Percentiles rank a stretch among this genome's conserved stretches.
Conservation (phyloP, 2,113 vertebrate species). For the Silurus glanis region DNA sequence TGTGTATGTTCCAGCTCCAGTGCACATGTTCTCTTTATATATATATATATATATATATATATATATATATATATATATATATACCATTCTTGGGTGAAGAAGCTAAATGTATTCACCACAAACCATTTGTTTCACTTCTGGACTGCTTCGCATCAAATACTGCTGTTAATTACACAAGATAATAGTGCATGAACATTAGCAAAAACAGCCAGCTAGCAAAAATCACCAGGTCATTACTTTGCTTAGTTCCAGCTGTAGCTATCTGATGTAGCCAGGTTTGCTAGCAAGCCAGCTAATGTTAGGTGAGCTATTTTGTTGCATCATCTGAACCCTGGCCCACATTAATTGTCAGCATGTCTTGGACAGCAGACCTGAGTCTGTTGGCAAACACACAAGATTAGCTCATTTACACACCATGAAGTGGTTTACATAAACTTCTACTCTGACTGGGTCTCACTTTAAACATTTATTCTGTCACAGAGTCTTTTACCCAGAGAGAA, state of each 20-base stretch:
- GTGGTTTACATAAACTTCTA: conserved; percentile 2
- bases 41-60: background rate
- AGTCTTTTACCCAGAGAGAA: background rate
- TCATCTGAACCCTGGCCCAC: background rate
- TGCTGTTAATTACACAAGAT: background rate
- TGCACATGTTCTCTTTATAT: background rate
- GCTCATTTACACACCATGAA: background rate
- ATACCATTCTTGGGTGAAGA: background rate
- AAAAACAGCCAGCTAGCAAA: background rate
- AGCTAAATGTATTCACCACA: background rate
- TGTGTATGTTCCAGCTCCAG: background rate
- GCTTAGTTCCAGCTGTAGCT: background rate
- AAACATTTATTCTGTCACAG: background rate
- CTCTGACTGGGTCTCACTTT: background rate
- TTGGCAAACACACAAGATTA: background rate
- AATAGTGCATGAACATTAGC: background rate
- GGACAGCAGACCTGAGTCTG: background rate
- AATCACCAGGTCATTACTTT: background rate
- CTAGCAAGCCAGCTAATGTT: background rate
- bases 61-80: background rate
- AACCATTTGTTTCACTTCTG: background rate
- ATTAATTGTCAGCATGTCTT: background rate
- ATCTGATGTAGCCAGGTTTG: background rate
- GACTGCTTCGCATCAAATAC: background rate
- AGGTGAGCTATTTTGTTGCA: background rate